Conservation (phyloP, 2,113 vertebrate species). For the Hemichromis elongatus region DNA sequence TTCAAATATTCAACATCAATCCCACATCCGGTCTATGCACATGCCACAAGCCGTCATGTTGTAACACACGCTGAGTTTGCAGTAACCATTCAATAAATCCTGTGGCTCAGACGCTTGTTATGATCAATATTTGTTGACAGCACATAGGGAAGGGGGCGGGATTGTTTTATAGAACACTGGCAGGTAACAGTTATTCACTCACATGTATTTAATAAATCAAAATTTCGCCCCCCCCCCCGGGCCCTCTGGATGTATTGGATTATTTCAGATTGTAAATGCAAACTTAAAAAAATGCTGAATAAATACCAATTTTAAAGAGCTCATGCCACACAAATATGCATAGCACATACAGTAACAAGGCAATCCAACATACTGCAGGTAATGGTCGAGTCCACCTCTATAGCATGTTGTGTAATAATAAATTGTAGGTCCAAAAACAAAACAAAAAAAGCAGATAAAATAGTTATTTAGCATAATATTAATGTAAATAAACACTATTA, state of each 20-base stretch:
- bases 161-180: not conserved
- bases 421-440: not conserved
- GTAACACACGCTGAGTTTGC: constrained; percentile 5
- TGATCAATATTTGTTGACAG: constrained; percentile 1
- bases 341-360: not conserved
- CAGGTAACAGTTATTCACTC: not conserved
- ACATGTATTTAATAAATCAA: not conserved
- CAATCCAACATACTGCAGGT: not conserved
- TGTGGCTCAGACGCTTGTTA: not conserved
- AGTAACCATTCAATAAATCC: constrained; percentile 20
- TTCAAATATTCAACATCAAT: constrained; percentile 10
- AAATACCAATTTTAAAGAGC: not conserved
- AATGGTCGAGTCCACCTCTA: not conserved
- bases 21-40: constrained; percentile 14
- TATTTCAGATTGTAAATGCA: not conserved
- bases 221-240: not conserved
- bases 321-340: not conserved
- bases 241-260: not conserved
- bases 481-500: constrained; percentile 6
- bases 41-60: constrained; percentile 1
- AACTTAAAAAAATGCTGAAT: not conserved
- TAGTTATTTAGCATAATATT: not conserved
- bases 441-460: not conserved
- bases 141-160: not conserved
- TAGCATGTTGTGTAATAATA: not conserved